Evolutionary conservation across 2,113 vertebrate species (phyloP), one percentile per base, ranked within the genome.

Genomic region (Oreocharis arfaki): DNA sequence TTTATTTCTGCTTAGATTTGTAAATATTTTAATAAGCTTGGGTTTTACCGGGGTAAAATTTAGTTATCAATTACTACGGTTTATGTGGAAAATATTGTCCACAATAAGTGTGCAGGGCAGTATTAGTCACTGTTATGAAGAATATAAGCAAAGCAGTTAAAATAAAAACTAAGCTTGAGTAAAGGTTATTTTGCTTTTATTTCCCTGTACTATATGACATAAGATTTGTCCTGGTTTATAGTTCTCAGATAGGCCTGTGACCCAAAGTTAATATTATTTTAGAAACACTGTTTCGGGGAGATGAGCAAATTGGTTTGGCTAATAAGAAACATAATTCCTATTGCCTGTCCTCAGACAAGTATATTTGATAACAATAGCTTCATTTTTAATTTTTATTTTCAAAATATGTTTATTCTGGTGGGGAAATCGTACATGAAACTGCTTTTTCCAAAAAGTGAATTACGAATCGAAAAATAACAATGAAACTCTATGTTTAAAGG

Each of bases 11-110:
- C 37, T 74, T 63, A 88, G 85, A 90, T 93, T 88, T 94, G 88
- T 96, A 92, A 93, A 94, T 93, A 97, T 94, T 96, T 96, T 93
- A 96, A 93, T 70, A 97, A 33, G 42, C 15, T 85, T 86, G 63
- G 11, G 75, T 63, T 93, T 92, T 90, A 83, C 87, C 63, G 83
- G 37, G n/a, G 8, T 32, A 77, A 85, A 33, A 50, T 90, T 93
- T 80, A 83, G 46, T 70, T 94, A 65, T 90, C 79, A 70, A 24
- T 85, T 88, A 46, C 37, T 50, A 30, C 63, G 68, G 41, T 67
- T 70, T 57, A 32, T 50, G 16, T 60, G 42, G n/a, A 95, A 90
- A 88, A 88, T 69, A 59, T 18, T 69, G 41, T 21, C 42, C 35
- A 57, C 10, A 69, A 30, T 74, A 47, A 13, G 7, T 16, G 10